Evolutionary conservation across 64 coral and sea anemone genomes (phyloP).

Genomic region (Orbicella faveolata): DNA sequence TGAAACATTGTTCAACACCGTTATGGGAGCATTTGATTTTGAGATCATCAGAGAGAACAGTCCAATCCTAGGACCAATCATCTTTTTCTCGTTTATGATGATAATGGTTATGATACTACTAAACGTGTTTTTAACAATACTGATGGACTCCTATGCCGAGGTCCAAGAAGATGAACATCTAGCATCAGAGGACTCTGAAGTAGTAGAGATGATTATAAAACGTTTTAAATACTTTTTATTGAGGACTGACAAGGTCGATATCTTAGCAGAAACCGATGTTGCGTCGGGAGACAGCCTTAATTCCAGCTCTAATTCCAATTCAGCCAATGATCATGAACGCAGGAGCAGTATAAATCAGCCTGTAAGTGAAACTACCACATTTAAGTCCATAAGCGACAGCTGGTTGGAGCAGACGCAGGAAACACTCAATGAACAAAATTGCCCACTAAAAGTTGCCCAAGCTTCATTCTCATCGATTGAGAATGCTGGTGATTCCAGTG

Average conservation of each 20-base stretch:
- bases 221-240: constrained; percentile 45
- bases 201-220: constrained; percentile 50
- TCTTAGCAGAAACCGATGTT: background rate
- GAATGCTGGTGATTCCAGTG: background rate
- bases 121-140: constrained; percentile 85
- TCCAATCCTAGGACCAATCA: constrained; percentile 59
- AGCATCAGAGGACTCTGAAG: constrained; percentile 63
- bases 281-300: background rate
- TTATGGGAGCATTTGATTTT: constrained; percentile 86
- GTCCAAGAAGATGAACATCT: constrained; percentile 68
- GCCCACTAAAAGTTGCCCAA: background rate
- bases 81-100: constrained; percentile 93
- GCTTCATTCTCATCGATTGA: constrained; percentile 10
- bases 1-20: constrained; percentile 75
- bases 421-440: background rate
- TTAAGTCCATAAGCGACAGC: background rate
- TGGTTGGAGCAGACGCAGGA: background rate
- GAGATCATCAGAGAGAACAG: constrained; percentile 60
- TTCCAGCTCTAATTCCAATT: background rate
- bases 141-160: constrained; percentile 87
- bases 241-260: constrained; percentile 32
- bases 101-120: constrained; percentile 94
- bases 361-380: background rate
- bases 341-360: too few relatives aligned
- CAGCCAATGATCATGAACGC: background rate